Evolutionary conservation across 2,797 vertebrate genomes (phyloP).

Genomic region (Pseudochaenichthys georgianus): DNA sequence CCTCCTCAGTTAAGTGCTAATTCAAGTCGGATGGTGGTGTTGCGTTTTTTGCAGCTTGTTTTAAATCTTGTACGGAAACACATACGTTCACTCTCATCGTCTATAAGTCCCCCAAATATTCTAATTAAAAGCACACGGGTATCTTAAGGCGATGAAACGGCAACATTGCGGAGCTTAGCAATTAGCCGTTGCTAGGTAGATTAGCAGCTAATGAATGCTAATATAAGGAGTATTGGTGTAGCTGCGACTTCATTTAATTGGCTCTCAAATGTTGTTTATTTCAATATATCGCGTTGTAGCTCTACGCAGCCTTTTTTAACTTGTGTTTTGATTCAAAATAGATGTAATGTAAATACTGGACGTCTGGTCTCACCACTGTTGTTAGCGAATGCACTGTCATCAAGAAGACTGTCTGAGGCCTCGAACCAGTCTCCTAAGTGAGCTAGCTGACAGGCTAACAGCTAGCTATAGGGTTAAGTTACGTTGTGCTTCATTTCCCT

Average conservation of each 20-base stretch:
- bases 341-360: constrained; percentile 2
- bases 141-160: constrained; percentile 46
- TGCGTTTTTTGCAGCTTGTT: constrained; percentile 65
- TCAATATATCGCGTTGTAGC: not conserved
- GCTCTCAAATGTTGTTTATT: not conserved
- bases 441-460: constrained; percentile 24
- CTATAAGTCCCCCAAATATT: not conserved
- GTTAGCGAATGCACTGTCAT: constrained; percentile 84
- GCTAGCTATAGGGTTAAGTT: constrained; percentile 23
- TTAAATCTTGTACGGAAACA: not conserved
- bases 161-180: constrained; percentile 65
- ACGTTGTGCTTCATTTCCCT: not conserved
- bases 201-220: constrained; percentile 62
- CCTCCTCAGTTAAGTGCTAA: constrained; percentile 55
- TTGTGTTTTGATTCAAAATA: not conserved
- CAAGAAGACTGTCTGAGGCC: constrained; percentile 83
- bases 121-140: not conserved
- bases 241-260: constrained; percentile 20
- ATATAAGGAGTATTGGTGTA: constrained; percentile 39
- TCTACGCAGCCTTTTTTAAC: rapidly evolving
- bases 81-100: too few relatives aligned
- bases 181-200: constrained; percentile 65
- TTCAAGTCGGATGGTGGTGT: constrained; percentile 60
- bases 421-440: constrained; percentile 52
- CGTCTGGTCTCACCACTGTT: constrained; percentile 42